phyloP scores from a whole-genome alignment of 2,888 invertebrate species.

The Penaeus monodon region DNA sequence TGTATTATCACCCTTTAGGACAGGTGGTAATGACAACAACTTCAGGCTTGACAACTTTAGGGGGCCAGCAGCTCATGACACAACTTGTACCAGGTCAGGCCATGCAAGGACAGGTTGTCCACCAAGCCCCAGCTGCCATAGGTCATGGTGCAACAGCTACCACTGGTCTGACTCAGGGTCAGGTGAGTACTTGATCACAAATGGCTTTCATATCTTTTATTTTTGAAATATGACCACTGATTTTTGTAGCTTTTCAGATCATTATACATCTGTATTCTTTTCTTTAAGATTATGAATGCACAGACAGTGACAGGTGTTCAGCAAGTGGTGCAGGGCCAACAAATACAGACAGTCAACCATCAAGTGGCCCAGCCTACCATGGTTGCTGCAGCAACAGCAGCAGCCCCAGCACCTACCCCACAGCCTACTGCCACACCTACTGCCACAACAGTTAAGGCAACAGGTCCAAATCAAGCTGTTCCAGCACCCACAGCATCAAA shows the following conservation, averaged over 20 bases:
- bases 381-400: constrained; percentile 29
- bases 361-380: constrained; percentile 47
- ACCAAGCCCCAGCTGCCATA: constrained; percentile 40
- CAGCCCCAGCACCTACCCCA: constrained; percentile 29
- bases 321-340: constrained; percentile 50
- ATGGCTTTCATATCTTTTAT: neutral
- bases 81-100: constrained; percentile 53
- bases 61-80: constrained; percentile 55
- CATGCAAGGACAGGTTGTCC: constrained; percentile 52
- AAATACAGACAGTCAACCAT: constrained; percentile 48
- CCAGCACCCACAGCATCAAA: constrained; percentile 39
- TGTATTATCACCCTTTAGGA: constrained; percentile 5
- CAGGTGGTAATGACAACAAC: constrained; percentile 58
- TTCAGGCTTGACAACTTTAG: constrained; percentile 39
- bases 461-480: constrained; percentile 46
- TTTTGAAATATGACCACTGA: too few relatives aligned
- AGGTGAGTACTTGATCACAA: constrained; percentile 21
- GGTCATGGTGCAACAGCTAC: constrained; percentile 39
- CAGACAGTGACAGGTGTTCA: constrained; percentile 41
- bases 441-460: neutral
- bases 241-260: too few relatives aligned
- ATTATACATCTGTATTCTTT: too few relatives aligned
- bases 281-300: constrained; percentile 44
- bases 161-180: constrained; percentile 40
- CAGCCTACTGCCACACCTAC: neutral